Percentiles rank a stretch among this genome's conserved stretches.
These are phyloP conservation scores for Periophthalmus magnuspinnatus DNA, from an alignment of 2,797 vertebrate genomes.

Conservation along the genomic window DNA sequence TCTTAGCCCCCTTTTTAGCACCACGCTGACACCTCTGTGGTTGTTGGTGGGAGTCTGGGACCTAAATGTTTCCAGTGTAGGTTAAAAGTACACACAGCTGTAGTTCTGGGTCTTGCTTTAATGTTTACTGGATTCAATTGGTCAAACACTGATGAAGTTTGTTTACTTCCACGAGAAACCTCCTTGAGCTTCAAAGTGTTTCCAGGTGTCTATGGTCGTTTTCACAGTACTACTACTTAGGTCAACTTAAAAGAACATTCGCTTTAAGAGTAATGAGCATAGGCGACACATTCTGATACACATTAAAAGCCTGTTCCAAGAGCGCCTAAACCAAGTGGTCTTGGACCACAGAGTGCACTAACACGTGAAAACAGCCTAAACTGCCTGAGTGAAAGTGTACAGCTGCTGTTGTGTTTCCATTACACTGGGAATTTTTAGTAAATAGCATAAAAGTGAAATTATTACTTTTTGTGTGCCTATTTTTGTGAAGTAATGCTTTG, in stretches of 20 bases:
- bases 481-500: background rate
- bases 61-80: constrained; percentile 22
- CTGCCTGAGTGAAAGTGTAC: background rate
- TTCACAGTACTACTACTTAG: too few species aligned
- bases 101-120: constrained; percentile 20
- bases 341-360: too few species aligned
- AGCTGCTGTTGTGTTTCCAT: background rate
- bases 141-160: constrained; percentile 18
- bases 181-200: constrained; percentile 1
- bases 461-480: background rate
- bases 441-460: background rate
- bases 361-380: background rate
- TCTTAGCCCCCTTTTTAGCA: constrained; percentile 31
- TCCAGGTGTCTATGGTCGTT: background rate
- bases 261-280: too few species aligned
- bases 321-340: too few species aligned
- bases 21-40: constrained; percentile 56
- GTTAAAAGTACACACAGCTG: constrained; percentile 56
- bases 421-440: background rate
- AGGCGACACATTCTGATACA: too few species aligned
- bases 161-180: background rate
- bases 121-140: constrained; percentile 29
- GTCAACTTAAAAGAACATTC: too few species aligned
- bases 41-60: background rate
- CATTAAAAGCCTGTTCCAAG: too few species aligned